These are phyloP conservation scores for Caradrina kadenii DNA, from an alignment of 2,888 invertebrate species.

Conservation along the genomic window DNA sequence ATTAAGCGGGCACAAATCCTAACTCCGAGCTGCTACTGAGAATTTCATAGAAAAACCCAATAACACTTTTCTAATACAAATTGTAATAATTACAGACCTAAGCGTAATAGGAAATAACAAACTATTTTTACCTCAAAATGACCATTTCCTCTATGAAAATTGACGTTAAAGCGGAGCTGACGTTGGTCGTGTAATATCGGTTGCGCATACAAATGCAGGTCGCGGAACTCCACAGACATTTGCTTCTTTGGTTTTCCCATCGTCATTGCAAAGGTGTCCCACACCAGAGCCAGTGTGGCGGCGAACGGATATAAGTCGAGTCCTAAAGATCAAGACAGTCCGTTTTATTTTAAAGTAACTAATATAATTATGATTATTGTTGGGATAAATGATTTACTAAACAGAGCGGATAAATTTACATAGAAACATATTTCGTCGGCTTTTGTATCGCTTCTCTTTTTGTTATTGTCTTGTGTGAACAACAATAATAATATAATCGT, in stretches of 20 bases:
- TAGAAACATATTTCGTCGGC: too few relatives aligned
- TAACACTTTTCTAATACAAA: too few relatives aligned
- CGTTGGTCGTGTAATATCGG: conserved; percentile 90
- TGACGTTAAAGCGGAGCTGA: conserved; percentile 86
- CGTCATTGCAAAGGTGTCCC: conserved; percentile 92
- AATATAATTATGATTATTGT: too few relatives aligned
- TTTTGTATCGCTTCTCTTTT: too few relatives aligned
- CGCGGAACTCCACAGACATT: conserved; percentile 92
- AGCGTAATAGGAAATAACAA: not conserved
- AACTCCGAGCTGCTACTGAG: too few relatives aligned
- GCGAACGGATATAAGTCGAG: conserved; percentile 94
- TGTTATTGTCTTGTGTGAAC: too few relatives aligned
- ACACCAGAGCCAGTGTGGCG: conserved; percentile 92
- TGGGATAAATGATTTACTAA: too few relatives aligned
- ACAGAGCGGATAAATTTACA: too few relatives aligned
- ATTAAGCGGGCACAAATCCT: too few relatives aligned
- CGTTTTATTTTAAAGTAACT: not conserved
- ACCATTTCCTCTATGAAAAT: conserved; percentile 91
- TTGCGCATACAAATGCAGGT: conserved; percentile 90
- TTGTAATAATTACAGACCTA: not conserved
- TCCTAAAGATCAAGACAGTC: conserved; percentile 74
- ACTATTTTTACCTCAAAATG: conserved; percentile 83
- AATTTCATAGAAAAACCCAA: too few relatives aligned
- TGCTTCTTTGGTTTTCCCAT: conserved; percentile 89
- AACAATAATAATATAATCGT: too few relatives aligned